Evolutionary conservation across 2,888 invertebrate genomes (phyloP), one percentile per base, ranked within the genome.

Genomic region (Epirrita christyi): DNA sequence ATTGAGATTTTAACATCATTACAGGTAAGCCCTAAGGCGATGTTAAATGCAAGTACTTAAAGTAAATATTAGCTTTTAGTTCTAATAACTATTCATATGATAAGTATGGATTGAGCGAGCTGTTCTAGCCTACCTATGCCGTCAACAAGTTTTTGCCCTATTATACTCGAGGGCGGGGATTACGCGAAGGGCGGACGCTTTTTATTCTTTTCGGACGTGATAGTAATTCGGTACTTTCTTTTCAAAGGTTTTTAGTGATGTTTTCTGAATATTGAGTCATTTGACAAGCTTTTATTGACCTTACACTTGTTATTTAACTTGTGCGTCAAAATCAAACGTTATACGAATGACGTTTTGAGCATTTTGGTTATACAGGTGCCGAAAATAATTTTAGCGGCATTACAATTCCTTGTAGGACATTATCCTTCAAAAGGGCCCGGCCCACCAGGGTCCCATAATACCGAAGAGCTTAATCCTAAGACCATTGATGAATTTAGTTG

Each of bases 161-260:
- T 76, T 78, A 73, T 70, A 64, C 9, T 54, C 29, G 45, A 72
- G 71, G 65, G 67, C 73, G 73, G 67, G 67, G 71, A 75, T 74
- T 70, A 73, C 67, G 52, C 53, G 51, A 49, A 49, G 46, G 63
- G 55, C 48, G 42, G 61, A 32, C 44, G 44, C 27, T 52, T 52
- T 56, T 58, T 48, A 59, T 68, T 66, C 60, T 50, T 41, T 37
- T 41, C 15, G 48, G 40, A 55, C 48, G 57, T 52, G 53, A 47
- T 48, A 47, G 50, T 54, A 28, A 59, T 50, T 54, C 42, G 48
- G 36, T 36, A 44, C 37, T 54, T 37, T 46, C 29, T 50, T 45
- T 28, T 27, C 9, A 8, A 45, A 43, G 42, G 29, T 41, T 40
- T n/a, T 45, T 36, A 21, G 2, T 37, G 3, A 28, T 21, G 10